Percentiles rank a stretch among this genome's conserved stretches.
These are phyloP conservation scores for Spilarctia lutea DNA, from an alignment of 2,888 invertebrate species.

Conservation along the genomic window DNA sequence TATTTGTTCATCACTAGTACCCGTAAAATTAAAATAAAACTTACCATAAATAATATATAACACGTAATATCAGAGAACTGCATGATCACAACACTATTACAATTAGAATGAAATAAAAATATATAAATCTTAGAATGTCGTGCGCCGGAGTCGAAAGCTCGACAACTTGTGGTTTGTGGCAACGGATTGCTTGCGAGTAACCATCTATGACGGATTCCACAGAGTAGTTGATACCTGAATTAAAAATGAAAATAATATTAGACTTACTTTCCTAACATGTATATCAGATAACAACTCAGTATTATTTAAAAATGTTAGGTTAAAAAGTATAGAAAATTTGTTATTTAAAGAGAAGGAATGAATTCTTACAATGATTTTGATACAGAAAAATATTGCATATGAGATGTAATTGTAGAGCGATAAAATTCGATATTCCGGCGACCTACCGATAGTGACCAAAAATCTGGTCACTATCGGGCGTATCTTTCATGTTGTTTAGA, in stretches of 20 bases:
- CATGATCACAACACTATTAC: slow-evolving; percentile 65
- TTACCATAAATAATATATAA: slow-evolving; percentile 71
- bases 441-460: too few relatives aligned
- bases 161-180: slow-evolving; percentile 53
- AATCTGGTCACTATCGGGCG: too few relatives aligned
- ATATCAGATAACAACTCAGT: too few relatives aligned
- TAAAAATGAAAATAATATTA: background rate
- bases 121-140: slow-evolving; percentile 44
- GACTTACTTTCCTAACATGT: background rate
- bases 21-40: slow-evolving; percentile 42
- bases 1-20: background rate
- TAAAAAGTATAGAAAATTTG: too few relatives aligned
- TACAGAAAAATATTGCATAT: too few relatives aligned
- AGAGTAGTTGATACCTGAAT: slow-evolving; percentile 62
- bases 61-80: slow-evolving; percentile 62
- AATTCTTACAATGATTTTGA: too few relatives aligned
- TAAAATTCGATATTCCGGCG: too few relatives aligned
- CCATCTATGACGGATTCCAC: slow-evolving; percentile 62
- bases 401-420: too few relatives aligned
- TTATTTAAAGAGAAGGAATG: too few relatives aligned
- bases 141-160: slow-evolving; percentile 67
- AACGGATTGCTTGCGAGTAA: slow-evolving; percentile 60
- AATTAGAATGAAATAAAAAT: slow-evolving; percentile 8
- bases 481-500: too few relatives aligned
- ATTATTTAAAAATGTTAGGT: too few relatives aligned